phyloP scores from a whole-genome alignment of 2,113 vertebrate genomes.

The Apistogramma diplotaenia region DNA sequence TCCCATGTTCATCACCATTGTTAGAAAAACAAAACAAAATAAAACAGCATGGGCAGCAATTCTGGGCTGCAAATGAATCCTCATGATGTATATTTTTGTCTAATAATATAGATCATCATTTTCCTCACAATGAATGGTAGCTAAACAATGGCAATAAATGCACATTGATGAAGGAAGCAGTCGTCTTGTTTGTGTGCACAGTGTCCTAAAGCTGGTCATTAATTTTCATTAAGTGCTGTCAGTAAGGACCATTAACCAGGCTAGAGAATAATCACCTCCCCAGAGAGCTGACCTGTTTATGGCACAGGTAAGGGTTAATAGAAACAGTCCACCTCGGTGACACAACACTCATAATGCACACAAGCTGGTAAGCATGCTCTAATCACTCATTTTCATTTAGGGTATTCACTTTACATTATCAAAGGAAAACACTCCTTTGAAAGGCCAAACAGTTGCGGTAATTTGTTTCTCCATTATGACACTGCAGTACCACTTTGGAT shows the following conservation, averaged over 20 bases:
- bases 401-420: slow-evolving; percentile 11
- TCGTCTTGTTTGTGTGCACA: slow-evolving; percentile 39
- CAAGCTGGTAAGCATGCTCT: background rate
- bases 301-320: slow-evolving; percentile 74
- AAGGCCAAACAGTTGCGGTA: slow-evolving; percentile 26
- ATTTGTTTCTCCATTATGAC: slow-evolving; percentile 30
- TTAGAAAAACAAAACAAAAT: background rate
- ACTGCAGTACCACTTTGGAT: background rate
- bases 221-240: slow-evolving; percentile 79
- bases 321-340: slow-evolving; percentile 70
- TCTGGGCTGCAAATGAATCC: slow-evolving; percentile 19
- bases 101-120: slow-evolving; percentile 14
- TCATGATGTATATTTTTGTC: slow-evolving; percentile 29
- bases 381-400: slow-evolving; percentile 39
- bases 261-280: slow-evolving; percentile 76
- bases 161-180: slow-evolving; percentile 53
- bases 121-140: background rate
- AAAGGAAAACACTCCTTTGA: slow-evolving; percentile 11
- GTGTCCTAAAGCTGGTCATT: slow-evolving; percentile 65
- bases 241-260: slow-evolving; percentile 79
- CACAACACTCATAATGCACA: slow-evolving; percentile 19
- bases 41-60: background rate
- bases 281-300: slow-evolving; percentile 70
- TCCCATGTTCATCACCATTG: background rate
- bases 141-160: slow-evolving; percentile 40